A percentile compares a stretch with the other conserved stretches of the same genome.
Conservation (phyloP, 2,888 invertebrate genomes). For the Caenorhabditis japonica region DNA sequence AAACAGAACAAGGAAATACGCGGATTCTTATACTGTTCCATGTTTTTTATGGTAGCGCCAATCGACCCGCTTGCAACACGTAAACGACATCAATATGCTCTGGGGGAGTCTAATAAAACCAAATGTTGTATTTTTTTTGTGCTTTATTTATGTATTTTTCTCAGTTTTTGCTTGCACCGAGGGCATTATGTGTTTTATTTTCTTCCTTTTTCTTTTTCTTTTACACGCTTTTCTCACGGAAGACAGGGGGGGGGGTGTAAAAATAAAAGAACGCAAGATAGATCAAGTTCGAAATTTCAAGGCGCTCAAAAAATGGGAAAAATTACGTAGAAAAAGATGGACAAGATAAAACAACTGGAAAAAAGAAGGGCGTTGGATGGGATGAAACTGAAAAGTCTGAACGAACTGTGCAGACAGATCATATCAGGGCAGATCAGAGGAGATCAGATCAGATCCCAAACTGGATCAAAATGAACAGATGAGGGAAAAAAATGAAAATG, state of each 20-base stretch:
- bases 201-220: too few species aligned
- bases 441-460: constrained; percentile 7
- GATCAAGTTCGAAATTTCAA: constrained; percentile 16
- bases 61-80: constrained; percentile 6
- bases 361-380: too few species aligned
- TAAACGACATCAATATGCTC: constrained; percentile 5
- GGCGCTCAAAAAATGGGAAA: neutral
- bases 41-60: constrained; percentile 10
- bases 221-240: too few species aligned
- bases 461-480: constrained; percentile 15
- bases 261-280: neutral
- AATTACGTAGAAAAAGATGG: constrained; percentile 6
- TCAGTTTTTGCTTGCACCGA: constrained; percentile 5
- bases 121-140: too few species aligned
- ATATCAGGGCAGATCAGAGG: too few species aligned
- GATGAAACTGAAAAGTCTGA: neutral
- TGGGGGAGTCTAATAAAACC: constrained; percentile 9
- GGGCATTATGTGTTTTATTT: constrained; percentile 4
- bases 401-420: neutral
- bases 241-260: too few species aligned
- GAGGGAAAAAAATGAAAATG: constrained; percentile 1
- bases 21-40: constrained; percentile 6
- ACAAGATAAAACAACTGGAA: constrained; percentile 18
- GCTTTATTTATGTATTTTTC: too few species aligned
- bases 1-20: too few species aligned